Conservation (phyloP, 2,888 invertebrate genomes). For the Caenorhabditis panamensis region DNA sequence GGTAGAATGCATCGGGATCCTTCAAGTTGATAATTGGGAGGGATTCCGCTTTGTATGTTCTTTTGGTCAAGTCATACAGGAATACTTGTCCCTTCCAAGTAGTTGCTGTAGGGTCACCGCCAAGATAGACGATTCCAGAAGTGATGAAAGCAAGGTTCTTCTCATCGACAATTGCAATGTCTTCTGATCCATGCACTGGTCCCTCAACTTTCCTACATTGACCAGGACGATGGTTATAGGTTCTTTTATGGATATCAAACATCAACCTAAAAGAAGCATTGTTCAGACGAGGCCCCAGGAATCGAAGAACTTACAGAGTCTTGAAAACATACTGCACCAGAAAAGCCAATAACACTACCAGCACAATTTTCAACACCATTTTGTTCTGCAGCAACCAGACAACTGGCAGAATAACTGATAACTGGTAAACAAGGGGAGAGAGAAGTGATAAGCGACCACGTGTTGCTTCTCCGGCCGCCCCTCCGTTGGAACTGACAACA, state of each 20-base stretch:
- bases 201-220: conserved; percentile 63
- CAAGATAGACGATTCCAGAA: conserved; percentile 66
- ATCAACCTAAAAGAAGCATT: conserved; percentile 32
- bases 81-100: conserved; percentile 65
- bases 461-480: conserved; percentile 5
- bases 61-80: conserved; percentile 63
- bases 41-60: conserved; percentile 29
- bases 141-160: conserved; percentile 68
- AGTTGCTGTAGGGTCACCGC: conserved; percentile 16
- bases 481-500: neutral
- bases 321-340: conserved; percentile 48
- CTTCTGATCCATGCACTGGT: conserved; percentile 68
- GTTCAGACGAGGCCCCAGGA: neutral
- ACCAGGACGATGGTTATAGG: conserved; percentile 68
- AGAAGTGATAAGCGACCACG: conserved; percentile 34
- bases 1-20: conserved; percentile 61
- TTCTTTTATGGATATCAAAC: conserved; percentile 61
- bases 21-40: conserved; percentile 42
- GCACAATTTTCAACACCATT: conserved; percentile 27
- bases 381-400: neutral
- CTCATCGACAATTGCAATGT: conserved; percentile 64
- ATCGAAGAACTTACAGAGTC: conserved; percentile 50
- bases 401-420: neutral
- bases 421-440: conserved; percentile 22
- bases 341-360: conserved; percentile 36